Percentiles rank a stretch among this genome's conserved stretches.
Conservation (phyloP, 2,888 invertebrate genomes). For the Amphiduros pacificus region DNA sequence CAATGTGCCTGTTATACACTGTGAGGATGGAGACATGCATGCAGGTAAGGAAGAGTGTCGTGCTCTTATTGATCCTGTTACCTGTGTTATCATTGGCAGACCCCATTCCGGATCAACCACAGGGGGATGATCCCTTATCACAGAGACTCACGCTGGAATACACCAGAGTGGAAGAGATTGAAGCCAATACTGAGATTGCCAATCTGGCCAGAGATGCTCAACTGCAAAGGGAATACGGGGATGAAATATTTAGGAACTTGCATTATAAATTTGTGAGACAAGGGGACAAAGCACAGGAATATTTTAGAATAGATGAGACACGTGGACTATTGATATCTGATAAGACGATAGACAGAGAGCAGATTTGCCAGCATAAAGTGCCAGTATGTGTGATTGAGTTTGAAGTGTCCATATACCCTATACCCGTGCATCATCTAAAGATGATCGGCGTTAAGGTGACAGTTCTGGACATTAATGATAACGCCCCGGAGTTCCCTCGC, state of each 20-base stretch:
- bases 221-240: conserved; percentile 4
- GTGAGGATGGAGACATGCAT: no score
- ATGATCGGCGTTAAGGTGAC: conserved; percentile 27
- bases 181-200: conserved; percentile 19
- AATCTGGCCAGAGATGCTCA: conserved; percentile 13
- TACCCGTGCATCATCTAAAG: conserved; percentile 20
- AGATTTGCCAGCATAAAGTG: conserved; percentile 26
- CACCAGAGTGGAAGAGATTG: conserved; percentile 23
- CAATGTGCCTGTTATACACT: no score
- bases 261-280: conserved; percentile 16
- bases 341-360: conserved; percentile 29
- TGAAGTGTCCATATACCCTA: conserved; percentile 28
- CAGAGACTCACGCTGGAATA: conserved; percentile 7
- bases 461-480: conserved; percentile 32
- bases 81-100: no score
- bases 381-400: conserved; percentile 22
- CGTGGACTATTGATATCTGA: conserved; percentile 27
- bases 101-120: no score
- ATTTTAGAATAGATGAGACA: conserved; percentile 24
- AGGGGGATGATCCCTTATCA: neutral
- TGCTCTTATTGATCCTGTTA: no score
- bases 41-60: no score
- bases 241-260: neutral
- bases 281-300: conserved; percentile 1
- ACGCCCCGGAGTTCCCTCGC: conserved; percentile 27